Conservation (phyloP, 2,888 invertebrate genomes). For the Antitype chi region DNA sequence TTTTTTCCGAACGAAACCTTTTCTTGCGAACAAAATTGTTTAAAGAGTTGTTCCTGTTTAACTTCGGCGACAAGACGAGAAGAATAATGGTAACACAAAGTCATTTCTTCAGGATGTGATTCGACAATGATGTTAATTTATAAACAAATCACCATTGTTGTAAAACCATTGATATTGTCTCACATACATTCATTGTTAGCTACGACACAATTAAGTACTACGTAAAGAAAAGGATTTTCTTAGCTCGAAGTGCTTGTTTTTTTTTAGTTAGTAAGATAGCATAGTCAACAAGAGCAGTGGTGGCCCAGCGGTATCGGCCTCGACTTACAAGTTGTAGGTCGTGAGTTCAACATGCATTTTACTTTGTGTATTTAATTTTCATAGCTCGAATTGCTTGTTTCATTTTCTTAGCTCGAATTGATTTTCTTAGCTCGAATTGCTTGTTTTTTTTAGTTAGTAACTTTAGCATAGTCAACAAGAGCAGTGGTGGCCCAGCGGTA, state of each 20-base stretch:
- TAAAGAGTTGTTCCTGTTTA: background rate
- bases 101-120: background rate
- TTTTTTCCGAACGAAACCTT: background rate
- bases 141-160: constrained; percentile 16
- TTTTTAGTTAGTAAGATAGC: background rate
- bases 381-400: no score
- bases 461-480: no score
- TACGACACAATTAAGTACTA: background rate
- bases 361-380: no score
- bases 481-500: no score
- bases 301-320: no score
- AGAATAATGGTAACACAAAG: background rate
- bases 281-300: no score
- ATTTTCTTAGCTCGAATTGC: background rate
- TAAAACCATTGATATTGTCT: background rate
- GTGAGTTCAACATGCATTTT: no score
- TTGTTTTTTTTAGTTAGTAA: background rate
- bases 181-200: no score
- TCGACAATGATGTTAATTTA: background rate
- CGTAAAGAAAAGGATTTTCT: background rate
- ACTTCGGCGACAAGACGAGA: background rate
- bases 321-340: no score
- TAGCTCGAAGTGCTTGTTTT: no score
- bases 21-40: background rate
- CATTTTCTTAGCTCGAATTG: no score